Conservation (phyloP, 2,888 invertebrate genomes). For the Eilema caniola region DNA sequence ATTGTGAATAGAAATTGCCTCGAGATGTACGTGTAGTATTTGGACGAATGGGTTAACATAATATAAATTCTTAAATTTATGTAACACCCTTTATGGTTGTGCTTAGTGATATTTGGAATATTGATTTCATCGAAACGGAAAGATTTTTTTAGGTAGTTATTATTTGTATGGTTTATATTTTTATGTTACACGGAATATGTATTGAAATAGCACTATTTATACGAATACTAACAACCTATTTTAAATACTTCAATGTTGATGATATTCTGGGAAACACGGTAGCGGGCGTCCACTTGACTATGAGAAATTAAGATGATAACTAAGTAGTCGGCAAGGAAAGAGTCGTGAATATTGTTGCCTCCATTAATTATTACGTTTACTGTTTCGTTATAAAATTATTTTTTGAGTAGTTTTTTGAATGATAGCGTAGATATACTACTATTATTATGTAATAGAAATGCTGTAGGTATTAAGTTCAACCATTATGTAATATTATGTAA, state of each 20-base stretch:
- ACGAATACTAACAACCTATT: conserved; percentile 61
- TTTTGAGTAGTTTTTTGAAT: conserved; percentile 24
- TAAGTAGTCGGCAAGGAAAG: conserved; percentile 56
- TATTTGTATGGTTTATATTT: conserved; percentile 55
- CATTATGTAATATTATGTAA: neutral
- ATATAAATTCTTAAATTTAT: conserved; percentile 69
- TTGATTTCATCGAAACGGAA: conserved; percentile 64
- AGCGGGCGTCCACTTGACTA: conserved; percentile 66
- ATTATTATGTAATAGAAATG: neutral
- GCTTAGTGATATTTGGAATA: conserved; percentile 62
- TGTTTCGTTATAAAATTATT: conserved; percentile 38
- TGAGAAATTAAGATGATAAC: conserved; percentile 75
- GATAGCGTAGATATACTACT: neutral
- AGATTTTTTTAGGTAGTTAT: conserved; percentile 49
- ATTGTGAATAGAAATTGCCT: conserved; percentile 75
- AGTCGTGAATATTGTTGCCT: conserved; percentile 56
- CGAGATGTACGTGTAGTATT: conserved; percentile 65
- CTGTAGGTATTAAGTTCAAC: neutral
- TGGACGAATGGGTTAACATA: conserved; percentile 64
- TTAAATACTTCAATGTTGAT: conserved; percentile 55
- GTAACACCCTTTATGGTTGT: conserved; percentile 59
- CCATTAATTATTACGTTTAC: conserved; percentile 38
- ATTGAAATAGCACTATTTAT: conserved; percentile 46
- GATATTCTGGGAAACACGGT: conserved; percentile 67
- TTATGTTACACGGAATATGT: conserved; percentile 47